Conservation (phyloP, 2,888 invertebrate genomes). For the Trissoscelio sp. region DNA sequence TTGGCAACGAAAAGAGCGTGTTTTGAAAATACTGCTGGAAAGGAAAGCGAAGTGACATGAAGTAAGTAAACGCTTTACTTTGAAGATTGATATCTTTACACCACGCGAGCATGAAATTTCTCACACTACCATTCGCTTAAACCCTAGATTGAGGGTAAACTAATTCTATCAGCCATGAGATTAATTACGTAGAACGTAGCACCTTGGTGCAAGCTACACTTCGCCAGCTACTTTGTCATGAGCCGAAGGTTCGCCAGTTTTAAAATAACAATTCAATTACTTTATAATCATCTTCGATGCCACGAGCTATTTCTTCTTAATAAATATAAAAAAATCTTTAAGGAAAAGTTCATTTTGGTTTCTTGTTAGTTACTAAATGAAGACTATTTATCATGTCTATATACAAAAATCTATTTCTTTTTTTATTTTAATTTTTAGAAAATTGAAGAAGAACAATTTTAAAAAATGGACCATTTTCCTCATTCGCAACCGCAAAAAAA, state of each 20-base stretch:
- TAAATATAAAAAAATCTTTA: too few relatives aligned
- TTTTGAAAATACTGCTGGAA: too few relatives aligned
- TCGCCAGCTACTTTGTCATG: slow-evolving; percentile 37
- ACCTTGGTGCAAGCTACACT: slow-evolving; percentile 16
- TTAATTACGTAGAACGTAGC: slow-evolving; percentile 49
- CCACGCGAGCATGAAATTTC: slow-evolving; percentile 47
- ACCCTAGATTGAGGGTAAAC: slow-evolving; percentile 46
- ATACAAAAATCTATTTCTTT: too few relatives aligned
- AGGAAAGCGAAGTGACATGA: slow-evolving; percentile 18
- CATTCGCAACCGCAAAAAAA: neutral
- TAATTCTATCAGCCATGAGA: slow-evolving; percentile 52
- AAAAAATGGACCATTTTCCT: too few relatives aligned
- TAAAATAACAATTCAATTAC: slow-evolving; percentile 37
- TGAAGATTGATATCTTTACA: slow-evolving; percentile 44
- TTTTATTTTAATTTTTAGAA: too few relatives aligned
- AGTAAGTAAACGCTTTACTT: slow-evolving; percentile 32
- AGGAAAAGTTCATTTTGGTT: too few relatives aligned
- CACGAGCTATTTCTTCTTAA: too few relatives aligned
- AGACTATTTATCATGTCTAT: too few relatives aligned
- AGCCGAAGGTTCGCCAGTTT: slow-evolving; percentile 17
- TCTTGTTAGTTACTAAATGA: too few relatives aligned
- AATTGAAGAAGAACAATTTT: too few relatives aligned
- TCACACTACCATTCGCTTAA: slow-evolving; percentile 29
- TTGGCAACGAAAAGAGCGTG: neutral
- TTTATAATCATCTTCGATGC: slow-evolving; percentile 2